Evolutionary conservation across 2,888 invertebrate species (phyloP).

Genomic region (Agrotis clavis): DNA sequence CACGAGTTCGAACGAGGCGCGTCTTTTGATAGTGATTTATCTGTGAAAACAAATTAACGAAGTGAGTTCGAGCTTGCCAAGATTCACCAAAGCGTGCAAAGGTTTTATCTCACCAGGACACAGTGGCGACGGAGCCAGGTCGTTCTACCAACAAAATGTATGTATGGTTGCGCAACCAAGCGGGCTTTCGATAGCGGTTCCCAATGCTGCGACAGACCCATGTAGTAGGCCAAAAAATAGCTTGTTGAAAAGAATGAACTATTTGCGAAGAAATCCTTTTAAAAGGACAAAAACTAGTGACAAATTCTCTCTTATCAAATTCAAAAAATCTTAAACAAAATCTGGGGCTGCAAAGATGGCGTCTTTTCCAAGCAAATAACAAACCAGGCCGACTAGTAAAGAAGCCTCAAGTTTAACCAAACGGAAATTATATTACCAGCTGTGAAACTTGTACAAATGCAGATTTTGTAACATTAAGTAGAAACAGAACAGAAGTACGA

Average conservation of each 20-base stretch:
- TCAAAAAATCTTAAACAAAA: constrained; percentile 4
- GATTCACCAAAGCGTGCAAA: background rate
- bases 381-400: constrained; percentile 20
- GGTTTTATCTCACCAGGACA: too few species aligned
- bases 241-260: too few species aligned
- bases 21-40: background rate
- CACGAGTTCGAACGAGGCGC: background rate
- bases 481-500: background rate
- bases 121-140: too few species aligned
- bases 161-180: too few species aligned
- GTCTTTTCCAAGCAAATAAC: constrained; percentile 20
- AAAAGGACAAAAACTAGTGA: too few species aligned
- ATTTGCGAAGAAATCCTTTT: too few species aligned
- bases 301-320: background rate
- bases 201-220: too few species aligned
- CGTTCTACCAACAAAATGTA: too few species aligned
- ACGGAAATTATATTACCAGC: constrained; percentile 67
- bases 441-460: constrained; percentile 50
- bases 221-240: too few species aligned
- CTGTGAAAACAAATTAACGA: background rate
- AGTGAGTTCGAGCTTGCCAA: background rate
- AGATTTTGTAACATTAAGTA: background rate
- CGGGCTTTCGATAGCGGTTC: too few species aligned
- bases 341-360: constrained; percentile 11
- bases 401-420: constrained; percentile 38